These are phyloP conservation scores for Platyura marginata DNA, from an alignment of 1,140 invertebrate species.

Conservation along the genomic window DNA sequence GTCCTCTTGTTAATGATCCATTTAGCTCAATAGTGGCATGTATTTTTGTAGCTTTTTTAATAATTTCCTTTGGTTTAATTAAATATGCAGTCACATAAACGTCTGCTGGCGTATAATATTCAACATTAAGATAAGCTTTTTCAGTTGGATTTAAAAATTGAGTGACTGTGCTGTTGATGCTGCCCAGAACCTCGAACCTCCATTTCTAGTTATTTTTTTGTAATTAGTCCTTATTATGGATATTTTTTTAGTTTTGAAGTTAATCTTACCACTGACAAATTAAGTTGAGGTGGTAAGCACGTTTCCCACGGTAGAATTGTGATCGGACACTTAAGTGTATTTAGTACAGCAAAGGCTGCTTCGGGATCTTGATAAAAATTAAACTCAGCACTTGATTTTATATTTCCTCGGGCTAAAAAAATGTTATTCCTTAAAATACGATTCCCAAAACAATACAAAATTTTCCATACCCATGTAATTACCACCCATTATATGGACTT, in stretches of 20 bases:
- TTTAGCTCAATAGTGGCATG: slow-evolving; percentile 34
- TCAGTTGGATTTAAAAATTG: too few relatives aligned
- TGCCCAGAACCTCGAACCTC: neutral
- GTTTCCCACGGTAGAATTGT: slow-evolving; percentile 45
- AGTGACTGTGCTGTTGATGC: too few relatives aligned
- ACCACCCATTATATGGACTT: slow-evolving; percentile 58
- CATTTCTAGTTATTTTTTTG: neutral
- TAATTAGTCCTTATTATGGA: too few relatives aligned
- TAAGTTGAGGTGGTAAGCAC: slow-evolving; percentile 23
- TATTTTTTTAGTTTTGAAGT: too few relatives aligned
- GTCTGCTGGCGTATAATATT: too few relatives aligned
- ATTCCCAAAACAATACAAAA: neutral
- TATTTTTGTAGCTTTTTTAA: slow-evolving; percentile 17
- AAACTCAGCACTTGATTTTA: slow-evolving; percentile 50
- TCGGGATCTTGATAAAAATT: slow-evolving; percentile 66
- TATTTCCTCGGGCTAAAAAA: slow-evolving; percentile 32
- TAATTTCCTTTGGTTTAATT: slow-evolving; percentile 23
- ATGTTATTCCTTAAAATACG: neutral
- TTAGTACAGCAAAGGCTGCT: slow-evolving; percentile 49
- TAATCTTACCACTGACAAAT: slow-evolving; percentile 29
- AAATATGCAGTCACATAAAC: slow-evolving; percentile 31
- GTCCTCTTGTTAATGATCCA: slow-evolving; percentile 34
- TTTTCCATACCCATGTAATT: slow-evolving; percentile 34
- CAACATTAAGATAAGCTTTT: too few relatives aligned
- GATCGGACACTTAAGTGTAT: slow-evolving; percentile 31